Conservation (phyloP, 2,888 invertebrate species). For the Limnephilus auricula region DNA sequence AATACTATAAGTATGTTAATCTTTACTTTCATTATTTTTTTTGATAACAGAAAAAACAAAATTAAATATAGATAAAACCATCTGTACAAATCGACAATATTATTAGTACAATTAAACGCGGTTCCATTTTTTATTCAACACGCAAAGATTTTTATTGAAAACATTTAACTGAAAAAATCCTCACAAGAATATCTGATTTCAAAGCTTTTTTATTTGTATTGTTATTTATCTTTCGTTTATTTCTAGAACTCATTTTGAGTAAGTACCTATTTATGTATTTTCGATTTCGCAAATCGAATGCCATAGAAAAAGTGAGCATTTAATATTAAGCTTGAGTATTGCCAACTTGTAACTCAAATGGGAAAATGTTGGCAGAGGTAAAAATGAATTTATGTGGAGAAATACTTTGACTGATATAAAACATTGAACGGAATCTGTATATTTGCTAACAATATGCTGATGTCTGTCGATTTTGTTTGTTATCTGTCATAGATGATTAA, state of each 20-base stretch:
- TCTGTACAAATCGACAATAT: too few relatives aligned
- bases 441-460: neutral
- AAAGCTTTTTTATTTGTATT: neutral
- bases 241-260: neutral
- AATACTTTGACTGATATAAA: neutral
- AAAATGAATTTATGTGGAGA: neutral
- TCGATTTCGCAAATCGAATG: neutral
- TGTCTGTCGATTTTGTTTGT: neutral
- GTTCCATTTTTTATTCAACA: neutral
- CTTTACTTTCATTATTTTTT: too few relatives aligned
- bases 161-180: neutral
- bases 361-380: neutral
- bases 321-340: neutral
- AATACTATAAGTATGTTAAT: too few relatives aligned
- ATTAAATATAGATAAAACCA: too few relatives aligned
- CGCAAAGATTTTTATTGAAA: neutral
- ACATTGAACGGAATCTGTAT: neutral
- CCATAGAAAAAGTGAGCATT: neutral
- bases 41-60: too few relatives aligned
- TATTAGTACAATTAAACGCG: neutral
- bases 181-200: neutral
- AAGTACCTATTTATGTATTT: neutral
- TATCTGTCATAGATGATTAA: neutral
- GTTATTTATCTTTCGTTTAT: too few relatives aligned
- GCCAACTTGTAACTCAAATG: neutral